phyloP scores from a whole-genome alignment of 2,113 vertebrate species.

The Herpailurus yagouaroundi region DNA sequence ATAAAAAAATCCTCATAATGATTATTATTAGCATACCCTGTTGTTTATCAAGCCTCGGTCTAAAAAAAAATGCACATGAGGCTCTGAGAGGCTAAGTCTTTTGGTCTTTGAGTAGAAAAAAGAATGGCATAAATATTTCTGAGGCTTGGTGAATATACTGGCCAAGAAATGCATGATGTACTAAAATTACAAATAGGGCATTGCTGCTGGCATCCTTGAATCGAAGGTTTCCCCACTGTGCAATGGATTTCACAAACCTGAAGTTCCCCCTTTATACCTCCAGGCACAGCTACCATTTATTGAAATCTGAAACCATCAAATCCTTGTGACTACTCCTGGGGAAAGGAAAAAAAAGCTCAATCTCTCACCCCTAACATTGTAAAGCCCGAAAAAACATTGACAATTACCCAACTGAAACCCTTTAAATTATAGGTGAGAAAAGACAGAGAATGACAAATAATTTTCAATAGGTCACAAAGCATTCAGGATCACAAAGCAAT shows the following conservation, averaged over 20 bases:
- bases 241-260: conserved; percentile 51
- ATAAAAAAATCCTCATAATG: conserved; percentile 77
- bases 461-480: background rate
- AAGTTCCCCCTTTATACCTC: background rate
- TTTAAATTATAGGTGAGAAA: background rate
- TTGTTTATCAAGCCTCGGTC: conserved; percentile 70
- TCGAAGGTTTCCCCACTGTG: background rate
- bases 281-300: background rate
- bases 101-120: conserved; percentile 59
- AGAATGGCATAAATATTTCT: conserved; percentile 70
- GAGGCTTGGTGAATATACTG: background rate
- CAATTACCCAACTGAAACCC: background rate
- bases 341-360: background rate
- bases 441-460: background rate
- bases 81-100: conserved; percentile 60
- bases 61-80: conserved; percentile 34
- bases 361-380: background rate
- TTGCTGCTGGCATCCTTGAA: background rate
- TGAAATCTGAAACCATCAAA: conserved; percentile 52
- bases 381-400: background rate
- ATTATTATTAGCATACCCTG: conserved; percentile 77
- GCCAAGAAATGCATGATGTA: conserved; percentile 10
- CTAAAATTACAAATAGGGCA: conserved; percentile 36
- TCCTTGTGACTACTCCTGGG: background rate
- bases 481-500: background rate